Evolutionary conservation across 2,797 vertebrate genomes (phyloP).

Genomic region (Rhincodon typus): DNA sequence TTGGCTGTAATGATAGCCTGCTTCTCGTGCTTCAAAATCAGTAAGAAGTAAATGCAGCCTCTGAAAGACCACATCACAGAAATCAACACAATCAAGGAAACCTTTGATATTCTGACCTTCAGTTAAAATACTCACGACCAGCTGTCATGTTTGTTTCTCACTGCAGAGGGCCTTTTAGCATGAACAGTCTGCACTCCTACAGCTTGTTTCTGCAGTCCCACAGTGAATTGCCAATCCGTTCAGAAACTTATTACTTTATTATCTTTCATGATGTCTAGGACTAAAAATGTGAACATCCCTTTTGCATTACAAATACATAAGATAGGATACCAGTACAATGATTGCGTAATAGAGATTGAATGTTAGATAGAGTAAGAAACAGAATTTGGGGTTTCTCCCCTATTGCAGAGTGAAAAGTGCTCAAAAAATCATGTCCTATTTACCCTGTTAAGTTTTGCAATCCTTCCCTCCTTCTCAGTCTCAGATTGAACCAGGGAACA

Average conservation of each 20-base stretch:
- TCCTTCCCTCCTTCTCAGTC: neutral
- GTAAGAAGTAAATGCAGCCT: neutral
- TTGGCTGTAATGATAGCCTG: constrained; percentile 8
- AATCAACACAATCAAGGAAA: constrained; percentile 19
- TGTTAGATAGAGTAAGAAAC: neutral
- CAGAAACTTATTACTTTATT: neutral
- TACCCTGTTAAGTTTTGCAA: neutral
- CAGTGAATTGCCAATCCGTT: neutral
- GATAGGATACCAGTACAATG: too few species aligned
- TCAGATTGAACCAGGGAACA: neutral
- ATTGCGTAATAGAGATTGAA: neutral
- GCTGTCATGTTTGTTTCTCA: neutral
- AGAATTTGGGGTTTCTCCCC: neutral
- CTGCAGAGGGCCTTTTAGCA: neutral
- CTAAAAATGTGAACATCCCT: neutral
- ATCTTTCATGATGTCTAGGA: neutral
- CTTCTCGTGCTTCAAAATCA: neutral
- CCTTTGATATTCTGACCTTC: neutral
- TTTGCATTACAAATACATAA: neutral
- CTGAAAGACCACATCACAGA: neutral
- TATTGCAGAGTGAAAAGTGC: neutral
- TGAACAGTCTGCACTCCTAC: neutral
- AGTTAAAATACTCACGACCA: neutral
- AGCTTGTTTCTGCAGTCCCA: neutral
- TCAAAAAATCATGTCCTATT: neutral